Base-by-base conservation (phyloP, 2,888 invertebrate genomes). In the Chaetogeoica ovagalla region DNA sequence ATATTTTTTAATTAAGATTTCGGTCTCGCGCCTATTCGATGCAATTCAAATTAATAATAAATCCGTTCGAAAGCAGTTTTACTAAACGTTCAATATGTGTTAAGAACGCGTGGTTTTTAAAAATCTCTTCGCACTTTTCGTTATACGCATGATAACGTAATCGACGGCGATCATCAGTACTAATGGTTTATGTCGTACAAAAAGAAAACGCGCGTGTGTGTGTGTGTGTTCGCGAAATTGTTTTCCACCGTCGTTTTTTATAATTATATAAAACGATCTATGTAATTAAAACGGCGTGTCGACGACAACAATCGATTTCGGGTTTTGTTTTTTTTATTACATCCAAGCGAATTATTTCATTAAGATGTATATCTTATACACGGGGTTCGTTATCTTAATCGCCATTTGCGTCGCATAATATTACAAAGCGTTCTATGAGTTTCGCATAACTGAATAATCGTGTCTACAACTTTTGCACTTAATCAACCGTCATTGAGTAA, bases 361-460 rank as follows among this genome's bases (percentile, higher is more conserved):
- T 23, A 23, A 19, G 9, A 60, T 30, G 4, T 30, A n/a, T 30
- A 30, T 72, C 23, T 60, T 23, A 48, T 19, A 30, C 48, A 30
- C 30, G 30, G 30, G 7, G 19, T 74, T 21, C 15, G 52, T 55
- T 74, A 55, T 72, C 17, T 59, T 48, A 62, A 72, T 63, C 73
- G 37, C 55, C 15, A n/a, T 37, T 52, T 55, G 21, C 21, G 63
- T 37, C 37, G 30, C 63, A 21, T 52, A 19, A 63, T 63, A 63
- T 63, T 74, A 52, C 19, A 52, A 63, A 55, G 43, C 7, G 52
- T 63, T 55, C 37, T 55, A 39, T 15, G 6, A 55, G 21, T 65
- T 55, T 6, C 55, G 30, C 30, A 19, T 2, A 52, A 39, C 17
- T n/a, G 21, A 52, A n/a, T 30, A 52, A 15, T 63, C 37, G 37